Evolutionary conservation across 2,797 vertebrate genomes (phyloP).

Genomic region (Phataginus tricuspis): DNA sequence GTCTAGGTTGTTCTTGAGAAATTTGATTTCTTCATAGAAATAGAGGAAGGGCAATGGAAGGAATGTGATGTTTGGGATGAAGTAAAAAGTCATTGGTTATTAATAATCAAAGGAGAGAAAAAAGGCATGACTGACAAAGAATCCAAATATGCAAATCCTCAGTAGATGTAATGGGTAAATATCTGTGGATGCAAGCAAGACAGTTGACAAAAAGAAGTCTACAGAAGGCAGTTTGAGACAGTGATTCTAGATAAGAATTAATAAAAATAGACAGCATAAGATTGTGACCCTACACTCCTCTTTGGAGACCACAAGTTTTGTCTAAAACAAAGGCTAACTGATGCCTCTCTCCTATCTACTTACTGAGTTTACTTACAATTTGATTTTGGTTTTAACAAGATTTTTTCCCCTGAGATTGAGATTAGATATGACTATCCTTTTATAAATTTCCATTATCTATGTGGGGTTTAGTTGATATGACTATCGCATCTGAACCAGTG

Average conservation of each 20-base stretch:
- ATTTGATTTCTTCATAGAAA: neutral
- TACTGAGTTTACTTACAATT: neutral
- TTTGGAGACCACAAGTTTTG: neutral
- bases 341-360: neutral
- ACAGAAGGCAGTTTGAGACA: fast-evolving
- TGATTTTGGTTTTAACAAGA: neutral
- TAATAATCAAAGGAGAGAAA: neutral
- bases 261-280: neutral
- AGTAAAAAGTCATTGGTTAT: neutral
- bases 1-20: neutral
- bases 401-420: neutral
- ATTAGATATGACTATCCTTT: neutral
- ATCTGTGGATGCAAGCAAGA: too few relatives aligned
- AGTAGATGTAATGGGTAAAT: neutral
- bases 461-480: neutral
- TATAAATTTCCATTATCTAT: neutral
- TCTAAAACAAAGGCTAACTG: neutral
- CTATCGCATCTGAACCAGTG: neutral
- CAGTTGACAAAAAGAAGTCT: neutral
- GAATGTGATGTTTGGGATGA: neutral
- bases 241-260: neutral
- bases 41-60: neutral
- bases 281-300: neutral
- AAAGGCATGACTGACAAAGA: neutral
- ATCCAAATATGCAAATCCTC: neutral